phyloP scores from a whole-genome alignment of 2,113 vertebrate species.

The Semnopithecus entellus region DNA sequence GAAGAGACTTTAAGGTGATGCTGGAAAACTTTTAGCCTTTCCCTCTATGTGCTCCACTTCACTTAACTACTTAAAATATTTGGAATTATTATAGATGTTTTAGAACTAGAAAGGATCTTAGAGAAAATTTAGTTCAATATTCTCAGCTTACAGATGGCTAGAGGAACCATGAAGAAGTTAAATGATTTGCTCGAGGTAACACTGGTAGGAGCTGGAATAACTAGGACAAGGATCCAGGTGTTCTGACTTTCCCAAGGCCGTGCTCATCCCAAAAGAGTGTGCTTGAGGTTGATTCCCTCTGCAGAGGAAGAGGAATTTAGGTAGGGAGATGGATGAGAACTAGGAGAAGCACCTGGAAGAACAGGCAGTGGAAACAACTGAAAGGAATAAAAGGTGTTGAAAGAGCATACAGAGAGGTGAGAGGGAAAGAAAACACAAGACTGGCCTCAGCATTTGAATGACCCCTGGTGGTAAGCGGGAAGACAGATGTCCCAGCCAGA shows the following conservation, averaged over 20 bases:
- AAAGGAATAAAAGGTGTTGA: background rate
- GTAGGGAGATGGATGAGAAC: background rate
- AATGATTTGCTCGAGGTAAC: background rate
- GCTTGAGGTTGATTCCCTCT: background rate
- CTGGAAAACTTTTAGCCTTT: background rate
- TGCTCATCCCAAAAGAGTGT: background rate
- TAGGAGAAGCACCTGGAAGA: background rate
- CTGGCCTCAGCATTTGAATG: background rate
- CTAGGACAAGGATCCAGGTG: background rate
- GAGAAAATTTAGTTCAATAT: background rate
- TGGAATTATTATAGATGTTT: background rate
- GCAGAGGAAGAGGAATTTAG: background rate
- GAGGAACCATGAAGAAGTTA: background rate
- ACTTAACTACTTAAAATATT: background rate
- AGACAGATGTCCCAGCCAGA: background rate
- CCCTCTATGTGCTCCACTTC: background rate
- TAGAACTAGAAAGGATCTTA: background rate
- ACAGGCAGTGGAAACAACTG: background rate
- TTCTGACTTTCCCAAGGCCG: background rate
- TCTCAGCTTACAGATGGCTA: background rate
- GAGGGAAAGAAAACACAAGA: background rate
- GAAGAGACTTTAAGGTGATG: background rate
- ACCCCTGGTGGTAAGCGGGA: background rate
- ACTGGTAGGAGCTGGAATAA: background rate
- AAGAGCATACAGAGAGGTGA: background rate